A percentile compares a stretch with the other conserved stretches of the same genome.
These are phyloP conservation scores for Upupa epops DNA, from an alignment of 2,113 vertebrate species.

Conservation along the genomic window DNA sequence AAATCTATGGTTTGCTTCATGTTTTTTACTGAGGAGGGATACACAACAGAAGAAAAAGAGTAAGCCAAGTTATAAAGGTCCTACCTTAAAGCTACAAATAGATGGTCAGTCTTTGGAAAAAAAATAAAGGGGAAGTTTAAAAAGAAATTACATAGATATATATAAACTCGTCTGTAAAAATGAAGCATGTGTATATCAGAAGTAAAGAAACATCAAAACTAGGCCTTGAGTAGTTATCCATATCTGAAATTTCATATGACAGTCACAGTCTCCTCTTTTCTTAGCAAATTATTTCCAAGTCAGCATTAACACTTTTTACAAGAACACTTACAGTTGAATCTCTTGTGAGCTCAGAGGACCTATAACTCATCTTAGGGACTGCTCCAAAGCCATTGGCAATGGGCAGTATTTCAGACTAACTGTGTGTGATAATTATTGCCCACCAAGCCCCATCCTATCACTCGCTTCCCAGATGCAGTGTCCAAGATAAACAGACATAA, in stretches of 20 bases:
- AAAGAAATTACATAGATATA: neutral
- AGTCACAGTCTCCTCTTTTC: neutral
- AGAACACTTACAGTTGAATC: neutral
- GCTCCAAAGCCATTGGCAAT: neutral
- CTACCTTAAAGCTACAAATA: neutral
- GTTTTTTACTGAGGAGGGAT: neutral
- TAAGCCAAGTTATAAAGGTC: neutral
- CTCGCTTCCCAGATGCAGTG: neutral
- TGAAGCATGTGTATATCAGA: neutral
- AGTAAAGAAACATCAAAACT: neutral
- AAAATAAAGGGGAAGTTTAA: neutral
- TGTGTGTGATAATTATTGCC: neutral
- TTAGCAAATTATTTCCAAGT: neutral
- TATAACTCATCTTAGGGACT: neutral
- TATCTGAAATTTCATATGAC: neutral
- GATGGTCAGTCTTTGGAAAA: neutral
- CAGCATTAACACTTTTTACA: neutral
- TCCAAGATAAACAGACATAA: neutral
- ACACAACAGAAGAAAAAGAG: neutral
- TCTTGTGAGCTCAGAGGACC: neutral
- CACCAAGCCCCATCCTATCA: neutral
- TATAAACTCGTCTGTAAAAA: neutral
- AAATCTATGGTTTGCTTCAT: neutral
- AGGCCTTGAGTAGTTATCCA: neutral
- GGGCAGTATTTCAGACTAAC: neutral